Evolutionary conservation across 1,140 invertebrate genomes (phyloP).

Genomic region (Ylistrum balloti): DNA sequence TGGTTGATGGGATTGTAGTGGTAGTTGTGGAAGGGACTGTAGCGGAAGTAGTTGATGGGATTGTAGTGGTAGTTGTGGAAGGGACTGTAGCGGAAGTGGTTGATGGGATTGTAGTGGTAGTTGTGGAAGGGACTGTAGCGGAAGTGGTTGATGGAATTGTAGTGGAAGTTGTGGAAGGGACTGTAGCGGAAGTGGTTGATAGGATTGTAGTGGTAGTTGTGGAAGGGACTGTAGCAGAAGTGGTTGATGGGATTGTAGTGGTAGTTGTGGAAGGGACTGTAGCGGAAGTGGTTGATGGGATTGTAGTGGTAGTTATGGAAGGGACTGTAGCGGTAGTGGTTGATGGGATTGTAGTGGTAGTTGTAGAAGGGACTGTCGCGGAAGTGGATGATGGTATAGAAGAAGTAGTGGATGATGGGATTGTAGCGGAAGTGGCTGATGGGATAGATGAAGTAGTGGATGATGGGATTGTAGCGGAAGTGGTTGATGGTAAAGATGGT

Average conservation of each 20-base stretch:
- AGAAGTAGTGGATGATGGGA: neutral
- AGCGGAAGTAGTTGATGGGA: neutral
- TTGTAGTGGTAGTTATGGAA: neutral
- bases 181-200: neutral
- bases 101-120: neutral
- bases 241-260: no score
- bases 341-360: neutral
- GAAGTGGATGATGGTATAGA: neutral
- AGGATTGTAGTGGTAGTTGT: neutral
- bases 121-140: neutral
- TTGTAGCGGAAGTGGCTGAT: neutral
- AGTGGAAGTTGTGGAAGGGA: neutral
- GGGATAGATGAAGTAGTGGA: neutral
- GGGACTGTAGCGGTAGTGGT: neutral
- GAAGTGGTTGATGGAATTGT: neutral
- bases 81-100: neutral
- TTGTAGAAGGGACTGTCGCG: neutral
- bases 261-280: neutral
- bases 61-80: neutral
- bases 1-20: neutral
- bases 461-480: neutral
- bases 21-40: no score
- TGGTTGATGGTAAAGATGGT: no score
- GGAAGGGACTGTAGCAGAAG: neutral
- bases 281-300: neutral